Evolutionary conservation across 2,797 vertebrate genomes (phyloP).

Genomic region (Sebastes ruberrimus): DNA sequence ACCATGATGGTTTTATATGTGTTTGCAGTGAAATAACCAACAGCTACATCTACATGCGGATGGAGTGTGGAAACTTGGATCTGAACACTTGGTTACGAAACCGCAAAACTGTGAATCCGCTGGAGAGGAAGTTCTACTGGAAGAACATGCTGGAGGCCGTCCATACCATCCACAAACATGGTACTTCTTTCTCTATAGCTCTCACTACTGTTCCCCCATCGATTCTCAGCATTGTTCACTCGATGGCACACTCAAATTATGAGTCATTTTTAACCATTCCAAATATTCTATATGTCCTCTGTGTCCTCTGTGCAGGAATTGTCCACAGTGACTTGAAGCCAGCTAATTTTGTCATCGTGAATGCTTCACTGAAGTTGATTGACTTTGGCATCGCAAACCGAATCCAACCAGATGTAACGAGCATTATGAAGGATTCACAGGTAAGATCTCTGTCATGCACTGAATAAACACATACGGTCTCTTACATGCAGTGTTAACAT

Average conservation of each 20-base stretch:
- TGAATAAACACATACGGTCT: not conserved
- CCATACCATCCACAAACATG: slow-evolving; percentile 94
- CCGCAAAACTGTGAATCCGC: slow-evolving; percentile 89
- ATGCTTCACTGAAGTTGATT: slow-evolving; percentile 95
- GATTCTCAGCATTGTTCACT: not conserved
- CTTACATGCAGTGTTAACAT: not conserved
- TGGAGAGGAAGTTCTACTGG: slow-evolving; percentile 97
- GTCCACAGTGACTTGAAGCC: slow-evolving; percentile 98
- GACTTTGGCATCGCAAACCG: slow-evolving; percentile 98
- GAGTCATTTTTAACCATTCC: not conserved
- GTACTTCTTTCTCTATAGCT: slow-evolving; percentile 65
- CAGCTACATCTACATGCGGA: slow-evolving; percentile 94
- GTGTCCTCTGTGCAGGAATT: slow-evolving; percentile 83
- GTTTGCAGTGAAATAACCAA: slow-evolving; percentile 91
- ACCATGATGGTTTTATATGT: not conserved
- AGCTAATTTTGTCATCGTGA: slow-evolving; percentile 97
- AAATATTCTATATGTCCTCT: not conserved
- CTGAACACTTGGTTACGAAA: slow-evolving; percentile 97
- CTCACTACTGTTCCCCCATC: not conserved
- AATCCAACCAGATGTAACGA: slow-evolving; percentile 97
- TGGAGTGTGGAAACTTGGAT: slow-evolving; percentile 98
- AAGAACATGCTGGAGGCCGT: slow-evolving; percentile 98
- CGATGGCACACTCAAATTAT: no score
- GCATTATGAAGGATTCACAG: slow-evolving; percentile 97
- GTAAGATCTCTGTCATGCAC: slow-evolving; percentile 66